Percentiles rank a stretch among this genome's conserved stretches.
These are phyloP conservation scores for Halcyon leucocephala DNA, from an alignment of 2,797 vertebrate genomes.

Conservation along the genomic window DNA sequence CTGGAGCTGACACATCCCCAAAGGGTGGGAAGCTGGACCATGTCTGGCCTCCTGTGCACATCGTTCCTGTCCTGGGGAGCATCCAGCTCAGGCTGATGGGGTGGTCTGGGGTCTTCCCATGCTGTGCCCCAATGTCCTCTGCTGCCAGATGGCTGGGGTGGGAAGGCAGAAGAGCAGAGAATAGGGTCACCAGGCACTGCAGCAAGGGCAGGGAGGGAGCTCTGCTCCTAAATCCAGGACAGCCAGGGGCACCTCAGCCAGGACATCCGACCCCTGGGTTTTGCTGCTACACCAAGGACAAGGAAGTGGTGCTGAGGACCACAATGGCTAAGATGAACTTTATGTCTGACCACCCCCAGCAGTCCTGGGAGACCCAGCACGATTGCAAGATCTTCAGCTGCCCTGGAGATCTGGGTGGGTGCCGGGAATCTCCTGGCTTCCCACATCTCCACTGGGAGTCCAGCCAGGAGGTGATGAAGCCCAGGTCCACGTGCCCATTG, in stretches of 20 bases:
- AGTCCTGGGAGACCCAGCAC: not conserved
- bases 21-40: not conserved
- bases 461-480: not conserved
- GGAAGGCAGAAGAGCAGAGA: not conserved
- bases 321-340: not conserved
- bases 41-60: not conserved
- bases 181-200: not conserved
- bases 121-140: not conserved
- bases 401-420: not conserved
- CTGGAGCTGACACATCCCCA: accelerated
- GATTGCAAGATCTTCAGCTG: not conserved
- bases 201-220: not conserved
- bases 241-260: not conserved
- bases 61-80: not conserved
- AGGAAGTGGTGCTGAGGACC: not conserved
- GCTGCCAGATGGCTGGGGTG: not conserved
- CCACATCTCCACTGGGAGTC: accelerated
- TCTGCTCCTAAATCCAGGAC: not conserved
- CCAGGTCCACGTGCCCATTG: not conserved
- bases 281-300: not conserved
- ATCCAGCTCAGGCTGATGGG: not conserved
- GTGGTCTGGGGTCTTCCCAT: accelerated
- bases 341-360: not conserved
- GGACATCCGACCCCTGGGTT: not conserved
- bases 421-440: not conserved